Evolutionary conservation across 2,888 invertebrate species (phyloP), one percentile per base, ranked within the genome.

Genomic region (Anagyrus pseudococci): DNA sequence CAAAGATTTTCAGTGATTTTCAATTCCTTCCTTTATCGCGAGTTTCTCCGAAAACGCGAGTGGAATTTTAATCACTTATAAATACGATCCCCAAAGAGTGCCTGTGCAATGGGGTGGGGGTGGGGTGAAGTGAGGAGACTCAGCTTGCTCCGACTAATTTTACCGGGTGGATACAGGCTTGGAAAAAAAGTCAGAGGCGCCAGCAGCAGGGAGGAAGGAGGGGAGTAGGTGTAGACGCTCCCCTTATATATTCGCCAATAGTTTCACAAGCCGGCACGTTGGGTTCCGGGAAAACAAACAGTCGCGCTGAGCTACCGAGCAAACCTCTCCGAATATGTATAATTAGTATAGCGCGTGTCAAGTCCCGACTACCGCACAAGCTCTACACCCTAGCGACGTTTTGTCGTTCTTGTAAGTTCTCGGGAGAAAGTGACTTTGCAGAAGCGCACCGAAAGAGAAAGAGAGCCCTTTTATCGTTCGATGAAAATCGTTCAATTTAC

Each of bases 301-400:
- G 47, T 72, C 69, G 67, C 70, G 75, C 74, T 2, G 43, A 37
- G 33, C 10, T 10, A 37, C 13, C 10, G 33, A 37, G 33, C 13
- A 37, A n/a, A n/a, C n/a, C n/a, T n/a, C n/a, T n/a, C 33, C 33
- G 33, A 37, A 37, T 37, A n/a, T n/a, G n/a, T 37, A 37, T 37
- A 37, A 78, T 77, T 78, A 79, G 78, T 75, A n/a, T n/a, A 71
- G 72, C 68, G 73, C 74, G 75, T 75, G 75, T 76, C 72, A 69
- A 66, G 68, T 67, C 66, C 67, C 68, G 63, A 59, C 67, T 43
- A 15, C 69, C 64, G 17, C 8, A 15, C 15, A 37, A 4, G 44
- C 22, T 50, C 44, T 37, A 50, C 26, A 19, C 25, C 61, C 60
- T 62, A 54, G 67, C 64, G 67, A 67, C 66, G 69, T 70, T 66